Evolutionary conservation across 2,113 vertebrate species (phyloP).

Genomic region (Scartelaos histophorus): DNA sequence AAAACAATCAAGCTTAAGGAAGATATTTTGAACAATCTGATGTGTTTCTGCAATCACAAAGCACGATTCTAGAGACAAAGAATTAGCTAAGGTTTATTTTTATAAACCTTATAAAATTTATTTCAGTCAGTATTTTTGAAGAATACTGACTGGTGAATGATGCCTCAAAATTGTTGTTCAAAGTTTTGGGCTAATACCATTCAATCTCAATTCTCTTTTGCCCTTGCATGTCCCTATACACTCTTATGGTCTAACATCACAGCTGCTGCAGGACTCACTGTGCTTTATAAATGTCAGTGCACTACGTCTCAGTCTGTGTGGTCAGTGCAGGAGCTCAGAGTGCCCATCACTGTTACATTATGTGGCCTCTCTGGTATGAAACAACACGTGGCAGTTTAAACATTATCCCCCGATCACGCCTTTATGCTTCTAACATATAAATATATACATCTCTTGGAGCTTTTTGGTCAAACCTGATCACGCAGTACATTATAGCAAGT

Average conservation of each 20-base stretch:
- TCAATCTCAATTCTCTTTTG: not conserved
- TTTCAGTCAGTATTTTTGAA: too few relatives aligned
- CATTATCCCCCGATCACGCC: not conserved
- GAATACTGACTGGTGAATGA: not conserved
- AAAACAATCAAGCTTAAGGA: too few relatives aligned
- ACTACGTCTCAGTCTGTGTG: constrained; percentile 40
- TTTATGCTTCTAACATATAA: not conserved
- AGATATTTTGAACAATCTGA: too few relatives aligned
- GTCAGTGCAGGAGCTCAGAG: constrained; percentile 17
- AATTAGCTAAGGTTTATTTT: too few relatives aligned
- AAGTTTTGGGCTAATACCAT: not conserved
- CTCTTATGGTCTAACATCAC: not conserved
- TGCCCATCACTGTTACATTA: not conserved
- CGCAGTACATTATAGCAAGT: too few relatives aligned
- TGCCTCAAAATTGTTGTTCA: too few relatives aligned
- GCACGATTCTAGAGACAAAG: too few relatives aligned
- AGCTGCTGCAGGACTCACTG: constrained; percentile 26
- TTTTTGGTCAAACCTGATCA: not conserved
- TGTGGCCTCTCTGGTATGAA: not conserved
- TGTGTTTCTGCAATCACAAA: too few relatives aligned
- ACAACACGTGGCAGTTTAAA: not conserved
- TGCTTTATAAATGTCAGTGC: constrained; percentile 51
- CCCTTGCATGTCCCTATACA: not conserved
- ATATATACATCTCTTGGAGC: too few relatives aligned
- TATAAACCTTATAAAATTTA: too few relatives aligned